These are phyloP conservation scores for Brachyhypopomus occidentalis DNA, from an alignment of 2,113 vertebrate species.

Conservation along the genomic window DNA sequence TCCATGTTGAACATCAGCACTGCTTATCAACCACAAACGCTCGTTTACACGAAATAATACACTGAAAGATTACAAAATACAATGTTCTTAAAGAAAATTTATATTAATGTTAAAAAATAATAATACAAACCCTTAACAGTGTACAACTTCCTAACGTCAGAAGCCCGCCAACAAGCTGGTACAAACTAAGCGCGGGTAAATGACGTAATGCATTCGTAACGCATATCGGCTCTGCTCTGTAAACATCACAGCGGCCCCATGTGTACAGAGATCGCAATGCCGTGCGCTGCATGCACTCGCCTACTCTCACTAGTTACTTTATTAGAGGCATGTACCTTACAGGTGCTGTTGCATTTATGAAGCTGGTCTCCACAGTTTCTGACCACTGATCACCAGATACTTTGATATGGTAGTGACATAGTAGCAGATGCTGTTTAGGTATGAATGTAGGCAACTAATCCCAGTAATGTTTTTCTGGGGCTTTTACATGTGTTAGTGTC, in stretches of 20 bases:
- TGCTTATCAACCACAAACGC: background rate
- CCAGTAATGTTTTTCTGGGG: no score
- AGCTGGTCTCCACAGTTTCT: no score
- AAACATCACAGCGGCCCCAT: constrained; percentile 1
- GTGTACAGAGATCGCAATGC: background rate
- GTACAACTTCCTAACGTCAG: constrained; percentile 7
- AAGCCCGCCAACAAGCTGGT: constrained; percentile 45
- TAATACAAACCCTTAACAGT: background rate
- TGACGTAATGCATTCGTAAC: background rate
- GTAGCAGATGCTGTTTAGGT: no score
- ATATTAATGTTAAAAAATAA: background rate
- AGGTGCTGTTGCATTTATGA: no score
- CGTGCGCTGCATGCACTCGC: no score
- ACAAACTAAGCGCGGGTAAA: constrained; percentile 40
- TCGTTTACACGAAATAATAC: background rate
- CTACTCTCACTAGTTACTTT: no score
- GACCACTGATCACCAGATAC: no score
- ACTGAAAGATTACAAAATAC: background rate
- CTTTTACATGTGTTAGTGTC: no score
- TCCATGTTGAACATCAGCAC: background rate
- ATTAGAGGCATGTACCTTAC: no score
- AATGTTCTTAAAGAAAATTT: no score
- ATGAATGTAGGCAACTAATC: no score
- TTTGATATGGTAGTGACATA: no score
- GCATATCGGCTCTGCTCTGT: constrained; percentile 13